A percentile compares a stretch with the other conserved stretches of the same genome.
phyloP scores from a whole-genome alignment of 2,797 vertebrate species.

The Hypotaenidia philippensis region DNA sequence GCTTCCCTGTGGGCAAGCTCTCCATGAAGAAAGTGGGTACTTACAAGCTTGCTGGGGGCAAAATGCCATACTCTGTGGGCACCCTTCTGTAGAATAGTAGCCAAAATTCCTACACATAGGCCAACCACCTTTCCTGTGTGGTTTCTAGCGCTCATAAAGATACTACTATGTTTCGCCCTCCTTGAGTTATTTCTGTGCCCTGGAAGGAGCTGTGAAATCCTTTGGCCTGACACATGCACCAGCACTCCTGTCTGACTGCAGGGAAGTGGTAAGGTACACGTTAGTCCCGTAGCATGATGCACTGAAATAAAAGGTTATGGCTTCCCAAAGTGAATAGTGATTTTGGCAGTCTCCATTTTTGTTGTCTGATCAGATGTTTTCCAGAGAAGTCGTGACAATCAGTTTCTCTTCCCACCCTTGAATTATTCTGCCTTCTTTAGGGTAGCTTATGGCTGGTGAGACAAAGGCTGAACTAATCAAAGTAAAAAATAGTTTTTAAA shows the following conservation, averaged over 20 bases:
- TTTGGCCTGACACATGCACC: fast-evolving
- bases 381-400: background rate
- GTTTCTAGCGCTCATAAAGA: background rate
- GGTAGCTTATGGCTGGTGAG: background rate
- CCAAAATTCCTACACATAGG: background rate
- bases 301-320: background rate
- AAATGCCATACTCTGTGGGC: background rate
- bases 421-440: background rate
- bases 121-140: background rate
- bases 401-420: background rate
- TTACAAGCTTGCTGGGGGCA: background rate
- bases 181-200: background rate
- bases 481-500: background rate
- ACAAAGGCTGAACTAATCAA: background rate
- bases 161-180: background rate
- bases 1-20: background rate
- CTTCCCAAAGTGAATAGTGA: background rate
- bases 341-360: background rate
- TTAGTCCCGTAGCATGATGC: background rate
- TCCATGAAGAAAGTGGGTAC: background rate
- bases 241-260: background rate
- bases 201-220: background rate
- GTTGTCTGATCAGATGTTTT: background rate
- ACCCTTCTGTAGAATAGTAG: background rate
- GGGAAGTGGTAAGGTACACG: background rate